Conservation (phyloP, 2,888 invertebrate species). For the Caenorhabditis sp. region DNA sequence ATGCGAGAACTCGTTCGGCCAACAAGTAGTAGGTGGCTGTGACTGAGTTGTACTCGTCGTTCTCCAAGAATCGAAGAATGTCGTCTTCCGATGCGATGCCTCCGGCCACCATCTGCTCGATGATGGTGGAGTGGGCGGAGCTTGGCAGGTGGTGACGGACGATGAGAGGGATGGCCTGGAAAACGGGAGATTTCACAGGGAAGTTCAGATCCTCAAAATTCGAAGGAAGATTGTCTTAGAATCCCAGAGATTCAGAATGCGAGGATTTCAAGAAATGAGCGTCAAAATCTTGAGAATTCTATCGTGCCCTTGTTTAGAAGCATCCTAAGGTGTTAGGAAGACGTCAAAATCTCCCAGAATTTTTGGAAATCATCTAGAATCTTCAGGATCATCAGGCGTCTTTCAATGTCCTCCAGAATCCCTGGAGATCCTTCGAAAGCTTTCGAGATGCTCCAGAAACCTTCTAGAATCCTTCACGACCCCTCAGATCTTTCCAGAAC, state of each 20-base stretch:
- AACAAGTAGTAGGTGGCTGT: slow-evolving; percentile 98
- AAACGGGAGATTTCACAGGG: background rate
- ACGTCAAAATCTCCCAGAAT: too few species aligned
- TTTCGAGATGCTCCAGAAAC: too few species aligned
- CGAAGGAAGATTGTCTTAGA: background rate
- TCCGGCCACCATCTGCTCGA: slow-evolving; percentile 97
- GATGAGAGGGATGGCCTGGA: slow-evolving; percentile 85
- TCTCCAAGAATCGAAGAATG: slow-evolving; percentile 90
- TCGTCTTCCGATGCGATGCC: slow-evolving; percentile 95
- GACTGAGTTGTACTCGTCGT: slow-evolving; percentile 97
- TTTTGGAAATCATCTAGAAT: too few species aligned
- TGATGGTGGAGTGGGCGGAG: slow-evolving; percentile 91
- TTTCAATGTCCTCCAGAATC: too few species aligned
- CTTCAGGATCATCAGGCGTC: too few species aligned
- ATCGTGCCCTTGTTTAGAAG: too few species aligned
- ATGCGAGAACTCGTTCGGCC: slow-evolving; percentile 93
- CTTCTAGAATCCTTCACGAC: too few species aligned
- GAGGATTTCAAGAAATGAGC: too few species aligned
- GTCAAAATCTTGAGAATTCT: too few species aligned
- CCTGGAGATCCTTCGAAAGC: too few species aligned
- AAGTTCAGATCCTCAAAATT: background rate
- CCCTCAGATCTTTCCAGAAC: background rate
- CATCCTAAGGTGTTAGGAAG: too few species aligned
- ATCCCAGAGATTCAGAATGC: too few species aligned
- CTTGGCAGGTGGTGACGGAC: slow-evolving; percentile 93